These are phyloP conservation scores for Aulostomus chinensis DNA, from an alignment of 2,797 vertebrate species.

Conservation along the genomic window DNA sequence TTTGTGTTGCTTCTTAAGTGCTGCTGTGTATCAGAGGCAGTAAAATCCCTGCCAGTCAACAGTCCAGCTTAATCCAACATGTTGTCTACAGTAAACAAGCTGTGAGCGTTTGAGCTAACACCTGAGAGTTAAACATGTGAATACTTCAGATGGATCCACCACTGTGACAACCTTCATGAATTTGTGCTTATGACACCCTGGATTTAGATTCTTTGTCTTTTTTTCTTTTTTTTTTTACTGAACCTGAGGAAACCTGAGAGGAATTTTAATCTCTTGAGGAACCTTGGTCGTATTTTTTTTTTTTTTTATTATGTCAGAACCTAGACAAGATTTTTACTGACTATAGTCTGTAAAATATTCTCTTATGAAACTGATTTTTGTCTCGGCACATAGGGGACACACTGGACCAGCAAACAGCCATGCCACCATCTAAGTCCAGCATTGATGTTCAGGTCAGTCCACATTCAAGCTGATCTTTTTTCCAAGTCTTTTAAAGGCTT, in stretches of 20 bases:
- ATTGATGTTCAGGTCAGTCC: no score
- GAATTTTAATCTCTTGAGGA: conserved; percentile 35
- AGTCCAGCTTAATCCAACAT: conserved; percentile 45
- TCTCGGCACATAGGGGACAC: no score
- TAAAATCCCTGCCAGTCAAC: conserved; percentile 48
- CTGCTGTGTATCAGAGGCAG: conserved; percentile 26
- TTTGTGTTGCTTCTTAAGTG: conserved; percentile 26
- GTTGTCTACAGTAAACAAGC: conserved; percentile 36
- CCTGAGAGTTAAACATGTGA: conserved; percentile 18
- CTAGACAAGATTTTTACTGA: conserved; percentile 45
- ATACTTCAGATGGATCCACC: conserved; percentile 12
- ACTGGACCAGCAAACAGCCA: no score
- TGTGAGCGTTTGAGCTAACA: conserved; percentile 49
- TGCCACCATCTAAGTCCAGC: no score
- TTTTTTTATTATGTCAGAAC: conserved; percentile 34
- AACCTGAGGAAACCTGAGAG: conserved; percentile 12
- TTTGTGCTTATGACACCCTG: conserved; percentile 21
- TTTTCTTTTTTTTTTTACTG: conserved; percentile 13
- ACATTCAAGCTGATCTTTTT: no score
- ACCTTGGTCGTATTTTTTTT: conserved; percentile 2
- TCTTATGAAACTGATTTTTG: no score
- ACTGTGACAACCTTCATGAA: conserved; percentile 9
- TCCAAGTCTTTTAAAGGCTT: no score
- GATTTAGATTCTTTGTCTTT: neutral
- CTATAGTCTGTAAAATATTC: no score